A percentile compares a stretch with the other conserved stretches of the same genome.
Conservation (phyloP, 2,888 invertebrate species). For the Tribolium freemani region DNA sequence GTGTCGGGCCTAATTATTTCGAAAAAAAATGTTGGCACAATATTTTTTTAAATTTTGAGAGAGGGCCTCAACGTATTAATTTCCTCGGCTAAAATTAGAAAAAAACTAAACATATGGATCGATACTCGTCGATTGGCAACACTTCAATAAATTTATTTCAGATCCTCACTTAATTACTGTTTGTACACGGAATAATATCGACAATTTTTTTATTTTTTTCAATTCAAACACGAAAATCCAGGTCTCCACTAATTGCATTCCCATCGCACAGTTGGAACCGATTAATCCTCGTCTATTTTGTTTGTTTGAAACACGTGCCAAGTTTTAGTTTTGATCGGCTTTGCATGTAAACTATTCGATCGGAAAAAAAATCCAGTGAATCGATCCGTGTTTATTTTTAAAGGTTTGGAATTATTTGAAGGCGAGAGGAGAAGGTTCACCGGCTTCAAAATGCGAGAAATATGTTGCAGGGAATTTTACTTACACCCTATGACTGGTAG, state of each 20-base stretch:
- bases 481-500: too few relatives aligned
- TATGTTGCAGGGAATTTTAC: too few relatives aligned
- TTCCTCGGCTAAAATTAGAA: neutral
- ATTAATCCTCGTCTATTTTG: conserved; percentile 7
- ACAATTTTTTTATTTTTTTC: neutral
- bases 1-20: neutral
- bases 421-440: too few relatives aligned
- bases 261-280: conserved; percentile 1
- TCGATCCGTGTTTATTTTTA: neutral
- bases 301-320: conserved; percentile 8
- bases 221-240: neutral
- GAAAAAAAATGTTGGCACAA: too few relatives aligned
- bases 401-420: neutral
- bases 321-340: conserved; percentile 4
- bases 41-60: neutral
- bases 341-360: neutral
- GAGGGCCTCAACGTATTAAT: neutral
- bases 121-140: neutral
- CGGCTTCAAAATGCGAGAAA: too few relatives aligned
- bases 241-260: neutral
- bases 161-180: too few relatives aligned
- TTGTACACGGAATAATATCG: neutral
- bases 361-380: neutral
- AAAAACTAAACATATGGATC: neutral
- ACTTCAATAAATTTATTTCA: neutral